Evolutionary conservation across 1,140 invertebrate genomes (phyloP), one percentile per base, ranked within the genome.

Genomic region (Drosophila malerkotliana): DNA sequence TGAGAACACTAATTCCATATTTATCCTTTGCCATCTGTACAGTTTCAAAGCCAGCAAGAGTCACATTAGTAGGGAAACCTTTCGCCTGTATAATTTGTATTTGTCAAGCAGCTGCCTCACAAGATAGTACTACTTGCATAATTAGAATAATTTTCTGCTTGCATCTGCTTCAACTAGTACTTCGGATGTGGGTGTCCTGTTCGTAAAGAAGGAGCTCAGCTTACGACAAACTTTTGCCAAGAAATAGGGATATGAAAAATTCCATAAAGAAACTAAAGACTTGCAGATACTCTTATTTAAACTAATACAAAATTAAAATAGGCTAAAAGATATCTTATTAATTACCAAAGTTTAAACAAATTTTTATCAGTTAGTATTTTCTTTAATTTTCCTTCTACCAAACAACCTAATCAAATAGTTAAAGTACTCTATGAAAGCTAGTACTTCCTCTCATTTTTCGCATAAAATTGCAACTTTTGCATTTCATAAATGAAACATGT

Each of bases 401-500:
- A 28, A 28, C 26, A 37, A 37, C 3, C 34, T 37, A 3, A 37
- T 37, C 4, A 37, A 37, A 37, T 12, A 37, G 10, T 10, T 2
- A 2, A 37, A 37, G 34, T 12, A 37, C 41, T 15, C 39, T 18
- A n/a, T 37, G 2, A 45, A 54, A 32, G 41, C 4, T 7, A 6
- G 26, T 28, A 7, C 26, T 28, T 5, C 6, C 7, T 0, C 26
- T 6, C 51, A 39, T 53, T 54, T 62, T 54, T n/a, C 48, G 72
- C 77, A 78, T 71, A 87, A 85, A 74, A 21, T 63, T 87, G 74
- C 64, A 79, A 52, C 55, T 76, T 87, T 79, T 88, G 82, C 82
- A 87, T 87, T 88, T 85, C 74, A 87, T 87, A 87, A 88, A 88
- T 88, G 83, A 87, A 87, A 87, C 83, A 87, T 87, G 83, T 79